Evolutionary conservation across 2,888 invertebrate species (phyloP), one percentile per base, ranked within the genome.

Genomic region (Xestoiulus laeticollis): DNA sequence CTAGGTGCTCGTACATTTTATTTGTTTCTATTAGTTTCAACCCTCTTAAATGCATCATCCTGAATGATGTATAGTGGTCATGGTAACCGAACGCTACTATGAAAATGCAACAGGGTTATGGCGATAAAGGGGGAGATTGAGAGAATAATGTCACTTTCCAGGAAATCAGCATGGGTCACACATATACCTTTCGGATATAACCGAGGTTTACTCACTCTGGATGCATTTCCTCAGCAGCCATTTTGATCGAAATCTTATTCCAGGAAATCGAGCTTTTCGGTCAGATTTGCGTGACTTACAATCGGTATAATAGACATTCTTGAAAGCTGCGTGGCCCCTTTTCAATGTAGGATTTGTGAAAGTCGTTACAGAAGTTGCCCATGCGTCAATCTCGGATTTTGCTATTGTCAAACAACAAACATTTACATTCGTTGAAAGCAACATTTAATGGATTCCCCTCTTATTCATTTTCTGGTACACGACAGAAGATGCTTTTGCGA

Each of bases 361-460:
- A 78, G n/a, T n/a, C 14, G 78, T 78, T 30, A 10, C 78, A 78
- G 26, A 22, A 30, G 78, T 78, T 78, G 78, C 30, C 78, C 78
- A 30, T 12, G 78, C 78, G 78, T 78, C 78, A 78, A 26, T 78
- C 78, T 78, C 78, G 78, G 78, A 78, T 78, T n/a, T 78, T 26
- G 30, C 30, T 30, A 78, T 78, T 78, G 78, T 78, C 78, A 30
- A 78, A 78, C 78, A 26, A 78, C 78, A 78, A 78, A 78, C 78
- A 78, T 78, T 78, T 78, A 78, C 78, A 78, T 78, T 78, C 78
- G 78, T 78, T 78, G 78, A 78, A 78, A 78, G 78, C 78, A 78
- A 78, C 78, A 78, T 78, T 78, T 78, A 78, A 78, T 78, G 78
- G 78, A 78, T 78, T 78, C 78, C 4, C 78, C 22, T 68, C 8